Evolutionary conservation across 2,797 vertebrate genomes (phyloP).

Genomic region (Scolopax rusticola): DNA sequence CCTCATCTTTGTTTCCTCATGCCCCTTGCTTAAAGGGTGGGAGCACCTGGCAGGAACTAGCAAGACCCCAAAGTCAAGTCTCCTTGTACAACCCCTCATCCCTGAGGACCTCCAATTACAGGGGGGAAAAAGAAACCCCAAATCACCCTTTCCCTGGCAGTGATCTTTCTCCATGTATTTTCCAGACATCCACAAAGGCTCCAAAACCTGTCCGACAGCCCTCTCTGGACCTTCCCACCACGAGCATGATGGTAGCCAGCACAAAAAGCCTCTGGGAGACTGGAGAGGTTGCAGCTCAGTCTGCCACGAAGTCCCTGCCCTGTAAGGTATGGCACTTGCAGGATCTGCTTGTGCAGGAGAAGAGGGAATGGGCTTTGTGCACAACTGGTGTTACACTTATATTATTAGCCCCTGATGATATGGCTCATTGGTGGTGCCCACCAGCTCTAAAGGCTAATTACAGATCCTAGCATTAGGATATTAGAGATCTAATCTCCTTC

Average conservation of each 20-base stretch:
- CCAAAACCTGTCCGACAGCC: conserved; percentile 74
- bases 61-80: background rate
- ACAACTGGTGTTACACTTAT: accelerated
- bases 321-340: conserved; percentile 81
- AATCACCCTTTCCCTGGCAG: background rate
- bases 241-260: conserved; percentile 83
- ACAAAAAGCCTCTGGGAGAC: conserved; percentile 91
- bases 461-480: too few relatives aligned
- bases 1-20: background rate
- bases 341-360: background rate
- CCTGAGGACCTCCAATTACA: background rate
- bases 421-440: accelerated
- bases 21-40: background rate
- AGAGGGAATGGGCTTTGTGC: background rate
- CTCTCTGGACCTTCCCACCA: conserved; percentile 82
- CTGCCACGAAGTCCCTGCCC: conserved; percentile 30
- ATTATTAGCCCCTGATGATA: background rate
- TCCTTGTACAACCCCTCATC: background rate
- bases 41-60: background rate
- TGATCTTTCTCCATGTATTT: background rate
- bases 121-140: background rate
- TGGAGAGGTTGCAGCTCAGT: conserved; percentile 84
- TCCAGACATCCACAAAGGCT: conserved; percentile 84
- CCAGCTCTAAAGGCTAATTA: background rate
- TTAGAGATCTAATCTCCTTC: background rate